These are phyloP conservation scores for Globodera rostochiensis DNA, from an alignment of 1,140 invertebrate species.

Conservation along the genomic window DNA sequence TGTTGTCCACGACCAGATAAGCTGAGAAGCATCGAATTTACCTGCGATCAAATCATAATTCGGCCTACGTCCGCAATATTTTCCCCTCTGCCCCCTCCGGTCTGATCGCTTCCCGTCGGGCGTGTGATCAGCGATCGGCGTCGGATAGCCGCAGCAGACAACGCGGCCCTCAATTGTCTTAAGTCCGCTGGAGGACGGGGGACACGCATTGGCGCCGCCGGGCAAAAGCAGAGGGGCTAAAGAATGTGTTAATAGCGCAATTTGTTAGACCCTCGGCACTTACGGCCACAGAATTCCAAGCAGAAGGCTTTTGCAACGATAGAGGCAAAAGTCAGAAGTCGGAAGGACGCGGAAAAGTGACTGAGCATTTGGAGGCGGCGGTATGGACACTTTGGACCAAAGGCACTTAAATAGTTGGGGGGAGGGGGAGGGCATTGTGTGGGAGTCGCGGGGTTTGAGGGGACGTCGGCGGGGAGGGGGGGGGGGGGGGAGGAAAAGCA, in stretches of 20 bases:
- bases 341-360: background rate
- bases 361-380: background rate
- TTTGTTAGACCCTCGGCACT: background rate
- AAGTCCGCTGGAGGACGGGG: background rate
- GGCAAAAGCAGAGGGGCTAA: background rate
- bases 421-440: background rate
- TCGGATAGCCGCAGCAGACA: conserved; percentile 19
- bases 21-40: background rate
- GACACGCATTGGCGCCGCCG: background rate
- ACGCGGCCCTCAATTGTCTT: conserved; percentile 13
- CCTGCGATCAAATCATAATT: background rate
- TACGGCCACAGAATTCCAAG: background rate
- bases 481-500: too few species aligned
- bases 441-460: too few species aligned
- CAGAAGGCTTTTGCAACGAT: background rate
- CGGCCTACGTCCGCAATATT: conserved; percentile 10
- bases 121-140: conserved; percentile 7
- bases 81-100: background rate
- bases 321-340: background rate
- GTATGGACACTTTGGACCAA: background rate
- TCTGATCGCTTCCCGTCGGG: conserved; percentile 12
- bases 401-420: background rate
- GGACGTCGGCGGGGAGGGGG: too few species aligned
- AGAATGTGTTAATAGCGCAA: background rate
- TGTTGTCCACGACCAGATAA: background rate